Evolutionary conservation across 2,797 vertebrate species (phyloP).

Genomic region (Melanogrammus aeglefinus): DNA sequence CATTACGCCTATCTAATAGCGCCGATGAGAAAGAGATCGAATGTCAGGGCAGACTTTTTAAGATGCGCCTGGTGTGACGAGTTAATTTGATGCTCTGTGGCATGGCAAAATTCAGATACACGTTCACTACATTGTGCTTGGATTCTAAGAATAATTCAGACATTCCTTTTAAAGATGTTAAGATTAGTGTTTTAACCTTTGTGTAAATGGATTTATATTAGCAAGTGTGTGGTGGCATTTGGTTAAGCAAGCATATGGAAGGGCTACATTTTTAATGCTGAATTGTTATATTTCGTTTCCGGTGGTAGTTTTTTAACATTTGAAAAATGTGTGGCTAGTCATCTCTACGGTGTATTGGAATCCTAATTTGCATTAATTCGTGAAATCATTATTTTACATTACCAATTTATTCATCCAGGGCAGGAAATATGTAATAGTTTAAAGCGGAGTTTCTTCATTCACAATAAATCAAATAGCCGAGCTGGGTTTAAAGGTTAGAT

Average conservation of each 20-base stretch:
- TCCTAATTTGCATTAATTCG: background rate
- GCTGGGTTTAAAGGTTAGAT: background rate
- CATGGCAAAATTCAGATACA: too few species aligned
- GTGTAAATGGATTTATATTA: background rate
- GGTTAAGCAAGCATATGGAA: conserved; percentile 2
- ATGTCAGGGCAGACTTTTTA: conserved; percentile 4
- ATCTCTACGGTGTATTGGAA: background rate
- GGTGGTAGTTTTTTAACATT: background rate
- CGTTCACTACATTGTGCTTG: background rate
- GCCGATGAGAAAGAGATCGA: too few species aligned
- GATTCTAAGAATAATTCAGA: conserved; percentile 3
- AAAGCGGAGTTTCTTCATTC: background rate
- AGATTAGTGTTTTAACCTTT: background rate
- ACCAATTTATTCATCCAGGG: background rate
- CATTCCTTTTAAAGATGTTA: conserved; percentile 1
- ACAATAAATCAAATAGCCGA: background rate
- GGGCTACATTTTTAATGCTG: background rate
- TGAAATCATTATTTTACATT: conserved; percentile 1
- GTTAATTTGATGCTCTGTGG: background rate
- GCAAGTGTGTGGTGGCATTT: background rate
- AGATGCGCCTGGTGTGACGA: background rate
- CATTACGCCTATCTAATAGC: too few species aligned
- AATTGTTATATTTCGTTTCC: background rate
- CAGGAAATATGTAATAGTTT: background rate
- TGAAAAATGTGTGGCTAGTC: background rate